phyloP scores from a whole-genome alignment of 1,140 invertebrate genomes.

The Diorhabda sublineata region DNA sequence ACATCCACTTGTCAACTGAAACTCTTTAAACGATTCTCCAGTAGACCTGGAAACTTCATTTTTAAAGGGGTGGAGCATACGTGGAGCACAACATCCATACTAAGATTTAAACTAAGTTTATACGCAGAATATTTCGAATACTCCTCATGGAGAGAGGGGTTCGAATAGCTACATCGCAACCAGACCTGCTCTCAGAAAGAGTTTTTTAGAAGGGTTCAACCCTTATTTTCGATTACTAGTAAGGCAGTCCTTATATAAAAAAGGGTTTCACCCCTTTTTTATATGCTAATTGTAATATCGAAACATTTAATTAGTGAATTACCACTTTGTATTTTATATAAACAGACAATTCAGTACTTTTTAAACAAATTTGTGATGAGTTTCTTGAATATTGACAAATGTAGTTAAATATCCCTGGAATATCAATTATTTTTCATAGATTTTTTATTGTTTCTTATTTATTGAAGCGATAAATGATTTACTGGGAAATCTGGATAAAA shows the following conservation, averaged over 20 bases:
- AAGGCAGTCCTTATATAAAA: background rate
- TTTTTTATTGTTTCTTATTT: too few species aligned
- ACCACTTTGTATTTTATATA: too few species aligned
- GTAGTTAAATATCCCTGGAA: too few species aligned
- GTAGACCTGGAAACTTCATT: background rate
- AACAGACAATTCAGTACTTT: too few species aligned
- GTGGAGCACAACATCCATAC: background rate
- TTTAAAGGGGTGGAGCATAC: background rate
- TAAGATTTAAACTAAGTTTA: background rate
- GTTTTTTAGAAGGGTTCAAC: slow-evolving; percentile 1
- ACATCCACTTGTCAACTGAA: too few species aligned
- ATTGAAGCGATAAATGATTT: too few species aligned
- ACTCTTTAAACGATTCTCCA: background rate
- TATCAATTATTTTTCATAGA: too few species aligned
- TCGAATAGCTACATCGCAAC: background rate
- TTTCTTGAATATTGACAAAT: too few species aligned
- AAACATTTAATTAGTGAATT: too few species aligned
- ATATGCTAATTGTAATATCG: background rate
- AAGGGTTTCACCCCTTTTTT: background rate
- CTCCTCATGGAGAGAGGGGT: background rate
- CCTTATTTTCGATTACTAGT: background rate
- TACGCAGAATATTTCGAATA: background rate
- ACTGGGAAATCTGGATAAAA: too few species aligned
- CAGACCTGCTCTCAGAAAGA: background rate
- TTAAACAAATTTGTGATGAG: too few species aligned